Conservation (phyloP, 1,140 invertebrate species). For the Eumeta japonica region DNA sequence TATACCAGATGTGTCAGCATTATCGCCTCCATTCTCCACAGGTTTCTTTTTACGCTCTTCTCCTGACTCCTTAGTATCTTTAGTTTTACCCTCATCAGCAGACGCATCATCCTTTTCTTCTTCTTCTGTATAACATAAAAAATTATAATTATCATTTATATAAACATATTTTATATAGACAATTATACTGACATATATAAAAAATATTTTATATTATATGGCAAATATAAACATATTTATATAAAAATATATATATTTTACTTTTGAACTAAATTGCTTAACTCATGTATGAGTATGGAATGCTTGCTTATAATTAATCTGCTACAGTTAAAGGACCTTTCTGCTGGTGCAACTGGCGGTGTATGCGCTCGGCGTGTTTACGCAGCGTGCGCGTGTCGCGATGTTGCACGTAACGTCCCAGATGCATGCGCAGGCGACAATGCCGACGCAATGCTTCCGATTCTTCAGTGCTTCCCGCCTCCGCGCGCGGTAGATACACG, state of each 20-base stretch:
- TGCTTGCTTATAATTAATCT: too few species aligned
- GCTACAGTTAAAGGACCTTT: constrained; percentile 25
- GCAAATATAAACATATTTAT: too few species aligned
- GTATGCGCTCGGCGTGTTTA: constrained; percentile 67
- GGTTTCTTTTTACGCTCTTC: constrained; percentile 29
- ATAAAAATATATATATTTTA: too few species aligned
- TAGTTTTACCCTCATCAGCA: constrained; percentile 21
- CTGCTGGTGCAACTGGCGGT: constrained; percentile 58
- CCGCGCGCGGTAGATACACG: constrained; percentile 65
- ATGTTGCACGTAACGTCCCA: constrained; percentile 70
- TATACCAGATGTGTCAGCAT: constrained; percentile 28
- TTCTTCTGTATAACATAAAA: too few species aligned
- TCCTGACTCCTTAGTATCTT: constrained; percentile 25
- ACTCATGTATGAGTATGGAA: too few species aligned
- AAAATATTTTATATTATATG: too few species aligned
- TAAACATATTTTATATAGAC: too few species aligned
- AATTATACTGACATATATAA: constrained; percentile 8
- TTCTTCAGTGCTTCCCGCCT: constrained; percentile 51
- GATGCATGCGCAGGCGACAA: constrained; percentile 68
- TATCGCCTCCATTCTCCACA: constrained; percentile 37
- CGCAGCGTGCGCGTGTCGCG: constrained; percentile 71
- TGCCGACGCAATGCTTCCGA: constrained; percentile 66
- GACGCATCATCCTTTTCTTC: constrained; percentile 30
- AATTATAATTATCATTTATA: too few species aligned
- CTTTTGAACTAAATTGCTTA: too few species aligned